Evolutionary conservation across 2,113 vertebrate genomes (phyloP).

Genomic region (Muscicapa adusta): DNA sequence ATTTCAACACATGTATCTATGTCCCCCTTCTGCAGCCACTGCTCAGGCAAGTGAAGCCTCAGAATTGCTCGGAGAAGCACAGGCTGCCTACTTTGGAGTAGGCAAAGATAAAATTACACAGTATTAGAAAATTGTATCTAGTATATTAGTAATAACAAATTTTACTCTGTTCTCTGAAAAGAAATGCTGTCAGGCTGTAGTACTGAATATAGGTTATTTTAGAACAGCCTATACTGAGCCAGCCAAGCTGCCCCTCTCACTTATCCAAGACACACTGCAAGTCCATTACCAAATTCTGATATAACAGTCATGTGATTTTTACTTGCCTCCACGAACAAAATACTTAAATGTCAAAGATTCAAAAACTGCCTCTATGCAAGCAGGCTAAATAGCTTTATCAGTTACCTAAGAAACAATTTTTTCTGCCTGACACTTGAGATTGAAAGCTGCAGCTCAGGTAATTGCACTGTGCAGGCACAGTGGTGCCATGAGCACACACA

Average conservation of each 20-base stretch:
- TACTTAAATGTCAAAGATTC: background rate
- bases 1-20: background rate
- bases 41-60: background rate
- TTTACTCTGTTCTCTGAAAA: background rate
- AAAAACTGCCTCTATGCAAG: background rate
- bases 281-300: background rate
- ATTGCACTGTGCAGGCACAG: background rate
- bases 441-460: background rate
- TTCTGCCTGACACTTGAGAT: background rate
- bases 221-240: background rate
- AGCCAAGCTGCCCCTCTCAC: background rate
- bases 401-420: background rate
- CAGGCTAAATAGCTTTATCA: background rate
- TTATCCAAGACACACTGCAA: rapidly evolving
- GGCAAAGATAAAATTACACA: background rate
- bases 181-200: background rate
- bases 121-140: background rate
- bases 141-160: background rate
- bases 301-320: background rate
- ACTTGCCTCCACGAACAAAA: background rate
- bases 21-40: background rate
- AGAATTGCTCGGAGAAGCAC: background rate
- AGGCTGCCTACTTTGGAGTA: background rate
- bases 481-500: rapidly evolving
- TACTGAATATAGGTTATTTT: background rate